Evolutionary conservation across 2,888 invertebrate genomes (phyloP).

Genomic region (Limnephilus auricula): DNA sequence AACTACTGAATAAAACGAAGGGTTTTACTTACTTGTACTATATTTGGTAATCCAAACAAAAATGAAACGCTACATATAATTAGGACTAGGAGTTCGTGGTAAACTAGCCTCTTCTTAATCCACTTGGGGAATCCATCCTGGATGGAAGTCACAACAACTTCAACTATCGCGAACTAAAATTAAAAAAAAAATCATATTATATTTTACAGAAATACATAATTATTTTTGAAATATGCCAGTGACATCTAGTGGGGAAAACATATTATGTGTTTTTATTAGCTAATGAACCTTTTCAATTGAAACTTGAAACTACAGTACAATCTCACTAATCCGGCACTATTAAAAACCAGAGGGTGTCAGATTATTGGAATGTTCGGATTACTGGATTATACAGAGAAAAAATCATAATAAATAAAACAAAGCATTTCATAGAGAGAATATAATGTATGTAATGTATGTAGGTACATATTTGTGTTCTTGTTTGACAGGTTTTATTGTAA

Average conservation of each 20-base stretch:
- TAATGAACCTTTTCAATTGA: not conserved
- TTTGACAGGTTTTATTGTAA: too few relatives aligned
- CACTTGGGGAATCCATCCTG: conserved; percentile 94
- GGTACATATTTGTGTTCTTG: too few relatives aligned
- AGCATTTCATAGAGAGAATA: too few relatives aligned
- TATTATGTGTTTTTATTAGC: not conserved
- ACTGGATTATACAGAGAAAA: too few relatives aligned
- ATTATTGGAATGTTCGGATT: too few relatives aligned
- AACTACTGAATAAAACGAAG: not conserved
- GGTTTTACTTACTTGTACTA: conserved; percentile 83
- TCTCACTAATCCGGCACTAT: too few relatives aligned
- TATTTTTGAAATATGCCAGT: not conserved
- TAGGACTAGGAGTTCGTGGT: conserved; percentile 91
- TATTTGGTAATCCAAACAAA: conserved; percentile 90
- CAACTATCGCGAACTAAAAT: conserved; percentile 93
- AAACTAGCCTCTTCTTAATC: conserved; percentile 89
- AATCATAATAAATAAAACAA: too few relatives aligned
- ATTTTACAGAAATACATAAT: not conserved
- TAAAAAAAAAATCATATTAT: not conserved
- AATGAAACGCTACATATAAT: conserved; percentile 90
- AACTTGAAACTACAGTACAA: too few relatives aligned
- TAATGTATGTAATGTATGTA: too few relatives aligned
- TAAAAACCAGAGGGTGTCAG: too few relatives aligned
- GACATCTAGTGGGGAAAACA: not conserved
- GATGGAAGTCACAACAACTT: conserved; percentile 95